Conservation (phyloP, 1,140 invertebrate genomes). For the Phenacoccus solenopsis region DNA sequence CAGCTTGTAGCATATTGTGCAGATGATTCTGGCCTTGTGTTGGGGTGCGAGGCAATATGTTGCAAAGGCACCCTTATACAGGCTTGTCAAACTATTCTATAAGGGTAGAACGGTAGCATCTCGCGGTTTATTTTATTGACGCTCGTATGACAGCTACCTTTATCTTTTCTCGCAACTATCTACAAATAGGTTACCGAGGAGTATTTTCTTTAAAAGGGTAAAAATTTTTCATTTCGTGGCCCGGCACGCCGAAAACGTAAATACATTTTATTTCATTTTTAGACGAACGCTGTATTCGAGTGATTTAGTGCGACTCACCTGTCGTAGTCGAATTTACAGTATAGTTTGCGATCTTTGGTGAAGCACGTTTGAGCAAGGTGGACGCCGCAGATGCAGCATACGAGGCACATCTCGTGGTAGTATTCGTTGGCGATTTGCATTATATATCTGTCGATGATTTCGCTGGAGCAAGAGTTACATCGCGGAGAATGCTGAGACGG, state of each 20-base stretch:
- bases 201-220: no score
- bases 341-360: conserved; percentile 54
- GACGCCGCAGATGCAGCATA: conserved; percentile 51
- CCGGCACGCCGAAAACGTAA: no score
- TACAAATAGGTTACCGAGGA: conserved; percentile 10
- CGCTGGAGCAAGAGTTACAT: conserved; percentile 51
- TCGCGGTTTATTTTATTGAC: conserved; percentile 16
- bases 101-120: not conserved
- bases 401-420: conserved; percentile 60
- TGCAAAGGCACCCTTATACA: conserved; percentile 9
- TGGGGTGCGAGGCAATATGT: conserved; percentile 14
- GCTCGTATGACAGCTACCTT: conserved; percentile 16
- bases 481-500: not conserved
- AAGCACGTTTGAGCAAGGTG: conserved; percentile 56
- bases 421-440: conserved; percentile 55
- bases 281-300: no score
- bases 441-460: conserved; percentile 59
- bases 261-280: no score
- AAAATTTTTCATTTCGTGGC: no score
- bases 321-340: conserved; percentile 62
- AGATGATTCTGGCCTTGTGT: not conserved
- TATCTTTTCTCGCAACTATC: not conserved
- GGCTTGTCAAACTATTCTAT: conserved; percentile 5
- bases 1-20: conserved; percentile 17
- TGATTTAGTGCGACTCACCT: conserved; percentile 39